Evolutionary conservation across 1,140 invertebrate species (phyloP).

Genomic region (Drosophila prosaltans): DNA sequence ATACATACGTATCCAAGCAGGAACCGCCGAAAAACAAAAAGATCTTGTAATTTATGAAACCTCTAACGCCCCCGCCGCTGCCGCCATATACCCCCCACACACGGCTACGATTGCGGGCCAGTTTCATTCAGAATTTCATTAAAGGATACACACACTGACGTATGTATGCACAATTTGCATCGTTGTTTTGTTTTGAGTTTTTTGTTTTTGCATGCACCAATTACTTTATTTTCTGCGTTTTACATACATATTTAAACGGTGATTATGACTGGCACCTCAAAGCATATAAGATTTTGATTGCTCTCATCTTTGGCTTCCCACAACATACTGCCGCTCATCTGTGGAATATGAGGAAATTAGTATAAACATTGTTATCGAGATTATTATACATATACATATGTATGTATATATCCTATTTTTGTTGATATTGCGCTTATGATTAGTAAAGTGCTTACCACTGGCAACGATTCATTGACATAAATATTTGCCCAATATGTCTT

Average conservation of each 20-base stretch:
- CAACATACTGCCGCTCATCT: constrained; percentile 75
- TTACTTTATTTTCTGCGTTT: constrained; percentile 69
- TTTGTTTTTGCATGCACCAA: constrained; percentile 73
- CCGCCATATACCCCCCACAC: background rate
- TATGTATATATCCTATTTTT: too few relatives aligned
- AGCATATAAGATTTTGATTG: constrained; percentile 72
- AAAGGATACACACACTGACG: constrained; percentile 58
- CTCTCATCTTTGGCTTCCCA: constrained; percentile 70
- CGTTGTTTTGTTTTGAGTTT: background rate
- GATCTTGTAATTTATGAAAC: constrained; percentile 59
- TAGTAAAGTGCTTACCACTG: constrained; percentile 59
- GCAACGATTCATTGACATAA: constrained; percentile 64
- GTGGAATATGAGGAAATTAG: background rate
- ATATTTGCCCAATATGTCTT: constrained; percentile 73
- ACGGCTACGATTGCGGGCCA: constrained; percentile 9
- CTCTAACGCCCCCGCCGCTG: constrained; percentile 2
- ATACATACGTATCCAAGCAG: constrained; percentile 13
- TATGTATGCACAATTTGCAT: background rate
- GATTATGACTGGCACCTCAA: constrained; percentile 73
- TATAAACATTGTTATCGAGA: background rate
- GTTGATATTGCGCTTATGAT: background rate
- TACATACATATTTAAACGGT: constrained; percentile 51
- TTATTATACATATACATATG: background rate
- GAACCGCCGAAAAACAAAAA: constrained; percentile 59
- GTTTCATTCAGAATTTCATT: constrained; percentile 74